These are phyloP conservation scores for Platyrinchus mystaceus DNA, from an alignment of 2,797 vertebrate species.

Conservation along the genomic window DNA sequence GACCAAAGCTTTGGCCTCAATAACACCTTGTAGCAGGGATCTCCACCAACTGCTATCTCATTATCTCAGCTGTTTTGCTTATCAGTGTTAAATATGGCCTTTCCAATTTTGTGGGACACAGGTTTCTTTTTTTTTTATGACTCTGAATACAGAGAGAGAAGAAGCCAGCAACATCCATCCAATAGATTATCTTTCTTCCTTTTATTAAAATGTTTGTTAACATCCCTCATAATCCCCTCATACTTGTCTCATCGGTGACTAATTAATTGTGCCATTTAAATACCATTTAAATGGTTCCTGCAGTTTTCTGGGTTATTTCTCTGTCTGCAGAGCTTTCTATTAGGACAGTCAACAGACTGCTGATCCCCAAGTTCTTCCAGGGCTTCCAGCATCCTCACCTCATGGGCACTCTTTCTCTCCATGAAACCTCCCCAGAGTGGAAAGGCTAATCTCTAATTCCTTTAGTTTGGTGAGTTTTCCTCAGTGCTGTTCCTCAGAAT, in stretches of 20 bases:
- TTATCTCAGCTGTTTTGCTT: neutral
- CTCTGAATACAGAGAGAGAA: neutral
- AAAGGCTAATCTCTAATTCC: neutral
- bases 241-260: neutral
- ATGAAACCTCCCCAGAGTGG: neutral
- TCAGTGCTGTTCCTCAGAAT: neutral
- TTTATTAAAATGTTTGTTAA: constrained; percentile 5
- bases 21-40: neutral
- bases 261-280: neutral
- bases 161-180: neutral
- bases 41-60: neutral
- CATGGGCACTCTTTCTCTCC: neutral
- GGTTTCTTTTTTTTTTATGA: neutral
- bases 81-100: neutral
- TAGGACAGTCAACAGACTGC: neutral
- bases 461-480: neutral
- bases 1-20: neutral
- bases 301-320: neutral
- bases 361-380: neutral
- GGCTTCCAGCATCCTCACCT: neutral
- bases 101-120: neutral
- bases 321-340: neutral
- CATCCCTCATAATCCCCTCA: neutral
- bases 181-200: neutral
- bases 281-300: neutral